Percentiles rank a stretch among this genome's conserved stretches.
Evolutionary conservation across 2,113 vertebrate species (phyloP).

Genomic region (Petaurus breviceps): DNA sequence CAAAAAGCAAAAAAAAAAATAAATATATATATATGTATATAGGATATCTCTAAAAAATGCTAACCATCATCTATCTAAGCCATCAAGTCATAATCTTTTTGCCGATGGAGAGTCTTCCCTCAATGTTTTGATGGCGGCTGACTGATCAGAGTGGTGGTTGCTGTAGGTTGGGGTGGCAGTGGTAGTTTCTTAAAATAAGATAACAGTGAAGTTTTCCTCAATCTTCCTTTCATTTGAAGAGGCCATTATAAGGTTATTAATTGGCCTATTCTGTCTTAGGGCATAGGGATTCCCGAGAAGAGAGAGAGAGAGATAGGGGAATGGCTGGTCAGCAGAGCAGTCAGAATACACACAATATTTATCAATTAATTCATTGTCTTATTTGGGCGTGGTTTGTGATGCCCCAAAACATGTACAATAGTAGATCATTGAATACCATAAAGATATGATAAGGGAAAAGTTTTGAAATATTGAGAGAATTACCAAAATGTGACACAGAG

Average conservation of each 20-base stretch:
- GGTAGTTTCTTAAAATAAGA: background rate
- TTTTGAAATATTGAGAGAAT: background rate
- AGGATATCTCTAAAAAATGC: background rate
- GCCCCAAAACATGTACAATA: background rate
- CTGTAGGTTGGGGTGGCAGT: background rate
- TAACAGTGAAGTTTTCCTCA: background rate
- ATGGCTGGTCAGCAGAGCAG: background rate
- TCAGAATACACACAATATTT: background rate
- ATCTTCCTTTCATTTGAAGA: background rate
- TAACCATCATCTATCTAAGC: background rate
- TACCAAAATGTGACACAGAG: background rate
- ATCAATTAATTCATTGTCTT: background rate
- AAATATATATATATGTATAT: too few species aligned
- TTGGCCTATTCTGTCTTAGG: background rate
- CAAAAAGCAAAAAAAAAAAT: too few species aligned
- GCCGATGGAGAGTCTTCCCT: background rate
- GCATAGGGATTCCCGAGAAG: background rate
- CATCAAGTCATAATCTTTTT: background rate
- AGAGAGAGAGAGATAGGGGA: background rate
- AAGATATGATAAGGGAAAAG: background rate
- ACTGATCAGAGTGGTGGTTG: background rate
- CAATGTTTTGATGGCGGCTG: background rate
- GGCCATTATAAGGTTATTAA: background rate
- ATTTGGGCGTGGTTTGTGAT: background rate
- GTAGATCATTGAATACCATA: too few species aligned